These are phyloP conservation scores for Propsilocerus akamusi DNA, from an alignment of 1,140 invertebrate genomes.

Conservation along the genomic window DNA sequence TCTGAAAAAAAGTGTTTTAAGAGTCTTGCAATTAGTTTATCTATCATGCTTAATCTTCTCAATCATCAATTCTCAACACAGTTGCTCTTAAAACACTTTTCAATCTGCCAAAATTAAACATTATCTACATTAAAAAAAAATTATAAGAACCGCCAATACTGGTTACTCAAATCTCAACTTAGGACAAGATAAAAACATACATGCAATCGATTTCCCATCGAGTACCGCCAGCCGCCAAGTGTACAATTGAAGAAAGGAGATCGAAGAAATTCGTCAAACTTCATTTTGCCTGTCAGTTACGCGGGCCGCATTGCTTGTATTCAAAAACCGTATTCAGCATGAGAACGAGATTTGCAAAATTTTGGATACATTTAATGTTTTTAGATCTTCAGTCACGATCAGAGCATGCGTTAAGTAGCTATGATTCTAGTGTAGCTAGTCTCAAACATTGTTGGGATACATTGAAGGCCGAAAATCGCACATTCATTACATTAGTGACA, in stretches of 20 bases:
- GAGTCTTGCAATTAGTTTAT: no score
- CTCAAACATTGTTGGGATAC: conserved; percentile 87
- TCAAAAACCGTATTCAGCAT: conserved; percentile 66
- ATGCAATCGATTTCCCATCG: conserved; percentile 71
- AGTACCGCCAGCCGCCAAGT: conserved; percentile 76
- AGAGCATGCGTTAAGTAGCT: conserved; percentile 57
- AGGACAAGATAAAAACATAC: conserved; percentile 76
- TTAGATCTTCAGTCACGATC: conserved; percentile 65
- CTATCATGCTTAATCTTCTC: no score
- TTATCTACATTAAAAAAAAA: no score
- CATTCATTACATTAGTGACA: conserved; percentile 78
- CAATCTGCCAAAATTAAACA: no score
- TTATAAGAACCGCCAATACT: no score
- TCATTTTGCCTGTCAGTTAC: conserved; percentile 74
- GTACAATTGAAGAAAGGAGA: conserved; percentile 73
- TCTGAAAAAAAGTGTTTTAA: no score
- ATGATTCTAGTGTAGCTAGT: conserved; percentile 64
- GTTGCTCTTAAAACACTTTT: no score
- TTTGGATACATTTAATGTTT: conserved; percentile 94
- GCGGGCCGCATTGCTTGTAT: conserved; percentile 79
- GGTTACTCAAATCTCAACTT: no score
- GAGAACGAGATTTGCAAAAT: conserved; percentile 66
- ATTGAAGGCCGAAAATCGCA: conserved; percentile 72
- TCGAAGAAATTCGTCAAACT: conserved; percentile 72
- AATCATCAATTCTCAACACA: no score